Evolutionary conservation across 2,113 vertebrate species (phyloP), one percentile per base, ranked within the genome.

Genomic region (Chiloscyllium plagiosum): DNA sequence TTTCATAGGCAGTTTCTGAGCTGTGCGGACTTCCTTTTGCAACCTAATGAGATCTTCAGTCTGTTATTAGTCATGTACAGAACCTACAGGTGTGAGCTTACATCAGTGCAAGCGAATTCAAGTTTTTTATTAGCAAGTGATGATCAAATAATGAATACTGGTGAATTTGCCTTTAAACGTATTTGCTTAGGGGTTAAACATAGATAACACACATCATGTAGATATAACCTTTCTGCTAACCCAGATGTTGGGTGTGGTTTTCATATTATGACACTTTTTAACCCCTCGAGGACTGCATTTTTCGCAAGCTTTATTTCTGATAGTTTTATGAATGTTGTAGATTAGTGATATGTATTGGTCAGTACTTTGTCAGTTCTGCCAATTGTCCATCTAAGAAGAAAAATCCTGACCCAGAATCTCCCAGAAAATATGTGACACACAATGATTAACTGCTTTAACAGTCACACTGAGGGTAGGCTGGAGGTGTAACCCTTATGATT

Each of bases 191-290:
- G 1, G 12, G 29, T 69, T 26, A 70, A 20, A 8, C n/a, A 37
- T 20, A 65, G 37, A 47, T 94, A 69, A 94, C 29, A 85, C 37
- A 12, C 65, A 70, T 50, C n/a, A 52, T 95, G 47, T 72, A 29
- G 12, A 26, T 52, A 13, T 4, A 20, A 33, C 26, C 17, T 12
- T 72, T 12, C 24, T 50, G 22, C 26, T 5, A 52, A 3, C 13
- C 69, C 8, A 17, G 52, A 72, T 33, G 15, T 26, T 95, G 94
- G 94, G 94, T 95, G 94, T 52, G 94, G 94, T 72, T 72, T 76
- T 72, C 22, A 52, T 17, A 13, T 93, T 83, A 52, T 22, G 69
- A 42, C 42, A 33, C 10, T 76, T 61, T 89, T 70, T 47, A 72
- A 50, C 52, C 22, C 24, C 19, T 47, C 72, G 20, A 12, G 12